These are phyloP conservation scores for Theristicus caerulescens DNA, from an alignment of 2,113 vertebrate species.

Conservation along the genomic window DNA sequence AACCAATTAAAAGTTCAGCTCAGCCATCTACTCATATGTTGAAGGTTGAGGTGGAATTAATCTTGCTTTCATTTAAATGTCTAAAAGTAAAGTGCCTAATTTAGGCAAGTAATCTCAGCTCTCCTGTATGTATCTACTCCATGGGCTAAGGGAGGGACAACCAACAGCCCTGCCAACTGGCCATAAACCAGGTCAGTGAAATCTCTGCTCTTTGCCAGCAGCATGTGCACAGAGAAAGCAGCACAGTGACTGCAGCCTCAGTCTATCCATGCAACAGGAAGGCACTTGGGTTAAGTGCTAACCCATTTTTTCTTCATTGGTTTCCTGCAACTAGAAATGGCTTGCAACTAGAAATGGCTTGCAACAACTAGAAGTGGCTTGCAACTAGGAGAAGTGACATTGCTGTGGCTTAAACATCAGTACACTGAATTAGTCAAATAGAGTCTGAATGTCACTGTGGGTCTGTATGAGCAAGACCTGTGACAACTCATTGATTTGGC, in stretches of 20 bases:
- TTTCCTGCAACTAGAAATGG: neutral
- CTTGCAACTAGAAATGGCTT: neutral
- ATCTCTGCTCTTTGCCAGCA: neutral
- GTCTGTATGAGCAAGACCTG: neutral
- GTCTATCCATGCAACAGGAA: neutral
- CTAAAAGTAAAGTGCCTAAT: neutral
- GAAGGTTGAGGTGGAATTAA: neutral
- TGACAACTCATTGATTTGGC: neutral
- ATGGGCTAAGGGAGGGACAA: accelerated
- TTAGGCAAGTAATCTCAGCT: neutral
- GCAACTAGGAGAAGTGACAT: neutral
- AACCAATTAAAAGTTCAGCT: neutral
- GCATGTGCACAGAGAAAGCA: neutral
- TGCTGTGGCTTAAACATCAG: neutral
- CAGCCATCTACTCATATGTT: neutral
- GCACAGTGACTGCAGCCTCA: neutral
- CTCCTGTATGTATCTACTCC: neutral
- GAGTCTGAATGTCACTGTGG: neutral
- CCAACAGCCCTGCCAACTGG: neutral
- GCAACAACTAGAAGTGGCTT: neutral
- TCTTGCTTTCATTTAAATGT: neutral
- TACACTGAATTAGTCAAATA: neutral
- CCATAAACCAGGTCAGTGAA: neutral
- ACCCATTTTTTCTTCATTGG: neutral
- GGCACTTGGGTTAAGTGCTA: neutral